Evolutionary conservation across 2,888 invertebrate species (phyloP), one percentile per base, ranked within the genome.

Genomic region (Liodrosophila aerea): DNA sequence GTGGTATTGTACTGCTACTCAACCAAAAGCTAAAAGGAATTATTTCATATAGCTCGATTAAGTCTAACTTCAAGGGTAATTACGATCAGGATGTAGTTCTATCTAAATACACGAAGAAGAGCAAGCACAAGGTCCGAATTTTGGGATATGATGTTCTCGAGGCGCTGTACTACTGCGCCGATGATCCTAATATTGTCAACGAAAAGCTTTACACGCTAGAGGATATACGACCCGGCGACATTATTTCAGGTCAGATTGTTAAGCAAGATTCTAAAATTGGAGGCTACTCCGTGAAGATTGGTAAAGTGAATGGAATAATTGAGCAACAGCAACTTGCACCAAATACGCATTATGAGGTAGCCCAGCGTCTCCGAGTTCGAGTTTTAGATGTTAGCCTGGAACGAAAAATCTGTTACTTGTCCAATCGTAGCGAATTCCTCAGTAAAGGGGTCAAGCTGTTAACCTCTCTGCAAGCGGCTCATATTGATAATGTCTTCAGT

Each of bases 101-200:
- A 9, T 58, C 87, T 7, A 90, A 90, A 60, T 90, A 90, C 64
- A 75, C 85, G 0, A 87, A 85, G 11, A 89, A 88, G 52, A 85
- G 87, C 0, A 84, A 87, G 0, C 92, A 92, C 74, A 89, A 82
- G 30, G 91, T 93, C 18, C 92, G 95, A 16, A 90, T 96, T 0
- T 86, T 95, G 0, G 91, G 92, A 52, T 95, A 94, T 90, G 92
- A 93, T 87, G 88, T 92, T 18, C 91, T 94, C 39, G 94, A 95
- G 81, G 91, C 92, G 64, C 82, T 92, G 27, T 95, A 94, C 88
- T 91, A 94, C 7, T 94, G 95, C 77, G 92, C 93, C 1, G 93
- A 94, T 88, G 92, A 94, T 86, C 88, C 91, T 1, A 77, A 88
- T 0, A 63, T 93, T 2, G 76, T 95, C 1, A 87, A 90, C 22